Evolutionary conservation across 2,888 invertebrate species (phyloP), one percentile per base, ranked within the genome.

Genomic region (Pomacea canaliculata): DNA sequence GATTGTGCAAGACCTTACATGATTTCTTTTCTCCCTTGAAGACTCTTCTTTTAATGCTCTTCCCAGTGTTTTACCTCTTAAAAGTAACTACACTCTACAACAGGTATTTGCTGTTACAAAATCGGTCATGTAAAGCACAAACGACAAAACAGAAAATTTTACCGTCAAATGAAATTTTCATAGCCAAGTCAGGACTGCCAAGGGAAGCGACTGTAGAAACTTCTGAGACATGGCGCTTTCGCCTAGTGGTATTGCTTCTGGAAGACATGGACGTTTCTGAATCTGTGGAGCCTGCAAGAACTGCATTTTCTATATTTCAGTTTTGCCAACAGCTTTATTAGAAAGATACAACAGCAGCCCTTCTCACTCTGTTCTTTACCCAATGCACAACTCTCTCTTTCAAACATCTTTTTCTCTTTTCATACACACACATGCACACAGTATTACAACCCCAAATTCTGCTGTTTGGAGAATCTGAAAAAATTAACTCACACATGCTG

Each of bases 251-350:
- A 69, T 73, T 80, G 46, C 76, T 77, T 51, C 71, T 76, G 12
- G 80, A 79, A 10, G 80, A 78, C 23, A 79, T 67, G 12, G 87
- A 85, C 16, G 83, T 78, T 70, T 88, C 88, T 4, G 87, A 87
- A 71, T 89, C 89, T 27, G 87, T 86, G 19, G 87, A 89, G 83
- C 88, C 89, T 89, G 76, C 19, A 74, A 76, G 27, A 68, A 51
- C 37, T 37, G 37, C 37, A 37, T 37, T 37, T 5, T 37, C 4
- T 37, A 37, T 37, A 37, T 37, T 37, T 37, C 37, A 5, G 37
- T 37, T 37, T 37, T 23, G 23, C 23, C 7, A 23, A 46, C 18
- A 60, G 13, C 48, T 23, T 23, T 23, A 23, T 23, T 23, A 23
- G 23, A 23, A 23, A 23, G 23, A 23, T 23, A 23, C 23, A 37